Percentiles rank a stretch among this genome's conserved stretches.
These are phyloP conservation scores for Pollachius pollachius DNA, from an alignment of 2,113 vertebrate species.

Conservation along the genomic window DNA sequence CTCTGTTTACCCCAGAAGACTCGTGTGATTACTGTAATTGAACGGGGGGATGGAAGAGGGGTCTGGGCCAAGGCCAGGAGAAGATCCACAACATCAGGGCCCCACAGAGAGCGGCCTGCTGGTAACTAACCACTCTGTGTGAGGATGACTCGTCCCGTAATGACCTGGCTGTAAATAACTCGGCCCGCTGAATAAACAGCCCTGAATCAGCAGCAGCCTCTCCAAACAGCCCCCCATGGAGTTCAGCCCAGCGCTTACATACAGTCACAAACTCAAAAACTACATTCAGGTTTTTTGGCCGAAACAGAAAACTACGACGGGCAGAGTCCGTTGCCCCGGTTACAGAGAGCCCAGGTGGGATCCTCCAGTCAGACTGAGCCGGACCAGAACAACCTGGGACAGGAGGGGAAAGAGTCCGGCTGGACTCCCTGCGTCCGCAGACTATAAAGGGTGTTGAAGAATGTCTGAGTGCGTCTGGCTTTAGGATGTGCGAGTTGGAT, in stretches of 20 bases:
- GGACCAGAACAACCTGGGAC: too few relatives aligned
- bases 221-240: background rate
- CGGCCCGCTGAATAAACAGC: slow-evolving; percentile 17
- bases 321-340: too few relatives aligned
- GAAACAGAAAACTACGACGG: background rate
- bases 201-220: slow-evolving; percentile 16
- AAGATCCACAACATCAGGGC: slow-evolving; percentile 30
- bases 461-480: too few relatives aligned
- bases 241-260: background rate
- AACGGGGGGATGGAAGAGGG: slow-evolving; percentile 8
- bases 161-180: slow-evolving; percentile 21
- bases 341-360: too few relatives aligned
- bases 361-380: too few relatives aligned
- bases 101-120: slow-evolving; percentile 18
- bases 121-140: slow-evolving; percentile 34
- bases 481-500: too few relatives aligned
- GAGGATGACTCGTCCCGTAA: slow-evolving; percentile 24
- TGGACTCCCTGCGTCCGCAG: too few relatives aligned
- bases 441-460: too few relatives aligned
- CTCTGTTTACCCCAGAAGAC: background rate
- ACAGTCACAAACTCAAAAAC: slow-evolving; percentile 24
- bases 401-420: too few relatives aligned
- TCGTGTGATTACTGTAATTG: slow-evolving; percentile 41
- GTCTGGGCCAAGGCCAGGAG: slow-evolving; percentile 49
- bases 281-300: slow-evolving; percentile 26